These are phyloP conservation scores for Leptosomus discolor DNA, from an alignment of 2,113 vertebrate genomes.

Conservation along the genomic window DNA sequence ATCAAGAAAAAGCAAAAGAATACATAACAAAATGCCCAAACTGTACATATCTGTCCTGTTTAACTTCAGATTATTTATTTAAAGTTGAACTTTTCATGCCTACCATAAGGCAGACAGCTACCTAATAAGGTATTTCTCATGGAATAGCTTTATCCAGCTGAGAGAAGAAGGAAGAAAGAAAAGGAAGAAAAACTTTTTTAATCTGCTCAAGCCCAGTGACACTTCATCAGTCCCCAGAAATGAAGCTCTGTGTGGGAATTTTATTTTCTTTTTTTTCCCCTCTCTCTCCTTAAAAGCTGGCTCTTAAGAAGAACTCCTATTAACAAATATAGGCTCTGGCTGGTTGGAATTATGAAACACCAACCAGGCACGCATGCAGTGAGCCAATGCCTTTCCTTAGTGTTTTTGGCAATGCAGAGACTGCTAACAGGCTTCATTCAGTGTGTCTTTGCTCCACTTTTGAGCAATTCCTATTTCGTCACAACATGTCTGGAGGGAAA, in stretches of 20 bases:
- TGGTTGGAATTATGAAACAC: background rate
- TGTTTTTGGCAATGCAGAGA: accelerated
- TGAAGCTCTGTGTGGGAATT: background rate
- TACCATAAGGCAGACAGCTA: background rate
- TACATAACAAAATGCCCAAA: background rate
- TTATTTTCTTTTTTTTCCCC: background rate
- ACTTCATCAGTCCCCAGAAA: background rate
- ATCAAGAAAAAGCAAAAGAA: background rate
- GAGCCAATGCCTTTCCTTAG: background rate
- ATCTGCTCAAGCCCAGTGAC: background rate
- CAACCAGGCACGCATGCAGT: background rate
- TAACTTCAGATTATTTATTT: background rate
- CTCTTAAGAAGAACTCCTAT: background rate
- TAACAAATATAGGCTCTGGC: background rate
- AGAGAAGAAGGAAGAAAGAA: background rate
- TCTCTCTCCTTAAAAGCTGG: background rate
- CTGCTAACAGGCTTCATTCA: background rate
- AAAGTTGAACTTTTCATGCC: background rate
- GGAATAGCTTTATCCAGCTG: background rate
- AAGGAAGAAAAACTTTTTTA: background rate
- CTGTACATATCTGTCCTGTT: background rate
- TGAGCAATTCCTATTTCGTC: background rate
- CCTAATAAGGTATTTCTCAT: background rate
- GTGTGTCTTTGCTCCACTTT: background rate
- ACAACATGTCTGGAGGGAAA: background rate